These are phyloP conservation scores for Tokudaia tokunoshimensis DNA, from an alignment of 2,797 vertebrate species.

Conservation along the genomic window DNA sequence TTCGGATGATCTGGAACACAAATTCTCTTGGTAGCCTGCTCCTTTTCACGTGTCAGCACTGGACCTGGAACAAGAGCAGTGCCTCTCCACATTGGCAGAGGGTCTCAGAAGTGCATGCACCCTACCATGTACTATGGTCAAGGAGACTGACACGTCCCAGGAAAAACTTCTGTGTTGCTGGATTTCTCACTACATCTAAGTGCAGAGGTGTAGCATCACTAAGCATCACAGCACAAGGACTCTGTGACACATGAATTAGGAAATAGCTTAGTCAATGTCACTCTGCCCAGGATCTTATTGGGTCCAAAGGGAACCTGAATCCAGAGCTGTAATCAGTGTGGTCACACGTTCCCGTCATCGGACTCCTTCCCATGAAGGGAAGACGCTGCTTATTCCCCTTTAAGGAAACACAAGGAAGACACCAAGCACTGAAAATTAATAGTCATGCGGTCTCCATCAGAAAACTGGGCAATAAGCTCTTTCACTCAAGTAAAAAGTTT, in stretches of 20 bases:
- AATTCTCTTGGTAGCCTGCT: background rate
- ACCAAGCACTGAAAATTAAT: background rate
- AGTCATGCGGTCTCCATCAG: background rate
- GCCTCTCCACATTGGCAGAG: background rate
- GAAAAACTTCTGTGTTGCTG: background rate
- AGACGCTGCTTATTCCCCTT: too few species aligned
- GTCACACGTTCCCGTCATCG: background rate
- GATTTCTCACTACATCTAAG: background rate
- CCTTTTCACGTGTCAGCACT: background rate
- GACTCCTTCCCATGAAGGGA: background rate
- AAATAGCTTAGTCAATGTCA: rapidly evolving
- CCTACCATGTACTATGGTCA: background rate
- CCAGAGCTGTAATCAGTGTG: rapidly evolving
- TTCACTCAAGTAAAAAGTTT: background rate
- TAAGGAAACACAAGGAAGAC: background rate
- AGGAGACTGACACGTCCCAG: background rate
- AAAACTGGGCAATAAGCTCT: background rate
- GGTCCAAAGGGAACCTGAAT: background rate
- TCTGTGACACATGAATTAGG: background rate
- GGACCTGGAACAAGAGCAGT: background rate
- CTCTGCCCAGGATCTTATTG: background rate
- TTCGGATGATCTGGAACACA: rapidly evolving
- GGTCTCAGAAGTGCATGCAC: background rate
- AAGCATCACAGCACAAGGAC: background rate
- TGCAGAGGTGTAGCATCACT: rapidly evolving